These are phyloP conservation scores for Callipepla californica DNA, from an alignment of 2,113 vertebrate genomes.

Conservation along the genomic window DNA sequence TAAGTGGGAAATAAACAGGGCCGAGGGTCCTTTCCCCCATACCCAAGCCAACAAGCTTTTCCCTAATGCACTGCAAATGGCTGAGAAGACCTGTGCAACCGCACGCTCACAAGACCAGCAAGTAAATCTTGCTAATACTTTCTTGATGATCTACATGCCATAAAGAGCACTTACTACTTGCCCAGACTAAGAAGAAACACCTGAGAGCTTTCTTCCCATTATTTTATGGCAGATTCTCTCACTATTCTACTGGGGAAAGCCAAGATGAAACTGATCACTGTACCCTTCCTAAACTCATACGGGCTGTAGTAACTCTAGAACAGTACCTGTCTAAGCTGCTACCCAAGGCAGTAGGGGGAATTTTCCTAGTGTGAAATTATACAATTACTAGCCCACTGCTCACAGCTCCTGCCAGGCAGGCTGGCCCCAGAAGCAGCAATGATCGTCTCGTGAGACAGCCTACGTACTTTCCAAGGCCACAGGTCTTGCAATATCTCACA, in stretches of 20 bases:
- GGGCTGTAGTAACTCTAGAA: background rate
- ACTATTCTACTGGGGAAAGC: background rate
- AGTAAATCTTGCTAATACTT: constrained; percentile 29
- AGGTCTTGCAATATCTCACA: background rate
- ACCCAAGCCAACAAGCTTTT: background rate
- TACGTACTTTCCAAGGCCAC: background rate
- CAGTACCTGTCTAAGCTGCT: background rate
- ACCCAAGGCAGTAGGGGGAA: background rate
- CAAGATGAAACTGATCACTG: background rate
- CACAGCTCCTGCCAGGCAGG: background rate
- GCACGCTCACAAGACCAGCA: background rate
- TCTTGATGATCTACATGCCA: background rate
- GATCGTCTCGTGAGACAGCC: background rate
- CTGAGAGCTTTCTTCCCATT: constrained; percentile 6
- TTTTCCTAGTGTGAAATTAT: constrained; percentile 17
- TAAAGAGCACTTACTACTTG: background rate
- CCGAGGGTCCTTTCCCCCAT: background rate
- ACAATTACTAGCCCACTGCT: background rate
- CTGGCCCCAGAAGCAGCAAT: background rate
- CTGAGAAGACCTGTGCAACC: background rate
- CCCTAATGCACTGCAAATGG: background rate
- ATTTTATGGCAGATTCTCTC: background rate
- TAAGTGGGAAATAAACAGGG: background rate
- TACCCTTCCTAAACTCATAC: background rate
- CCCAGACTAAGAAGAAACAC: background rate